A percentile compares a stretch with the other conserved stretches of the same genome.
Conservation (phyloP, 2,797 vertebrate species). For the Poecilia gillii region DNA sequence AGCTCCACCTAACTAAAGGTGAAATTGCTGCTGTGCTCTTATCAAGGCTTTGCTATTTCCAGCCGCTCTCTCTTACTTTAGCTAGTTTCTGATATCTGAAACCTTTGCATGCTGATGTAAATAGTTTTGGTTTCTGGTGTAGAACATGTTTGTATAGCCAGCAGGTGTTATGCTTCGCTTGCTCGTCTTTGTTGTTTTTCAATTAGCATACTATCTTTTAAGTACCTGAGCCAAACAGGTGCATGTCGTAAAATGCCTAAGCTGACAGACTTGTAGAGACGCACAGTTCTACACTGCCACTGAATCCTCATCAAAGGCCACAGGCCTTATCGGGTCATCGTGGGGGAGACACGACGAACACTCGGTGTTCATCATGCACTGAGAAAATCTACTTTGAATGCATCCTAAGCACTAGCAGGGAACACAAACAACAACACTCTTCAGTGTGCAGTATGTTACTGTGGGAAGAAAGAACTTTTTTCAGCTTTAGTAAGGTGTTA, state of each 20-base stretch:
- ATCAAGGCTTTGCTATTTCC: constrained; percentile 17
- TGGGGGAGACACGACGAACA: constrained; percentile 62
- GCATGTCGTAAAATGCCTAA: constrained; percentile 53
- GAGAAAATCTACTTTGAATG: background rate
- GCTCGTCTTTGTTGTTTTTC: constrained; percentile 37
- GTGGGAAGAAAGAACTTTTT: background rate
- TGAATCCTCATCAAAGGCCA: constrained; percentile 57
- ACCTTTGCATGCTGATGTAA: constrained; percentile 3
- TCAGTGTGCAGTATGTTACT: background rate
- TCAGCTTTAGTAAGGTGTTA: background rate
- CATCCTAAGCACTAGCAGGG: background rate
- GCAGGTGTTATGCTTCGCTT: constrained; percentile 13
- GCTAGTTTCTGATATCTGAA: constrained; percentile 12
- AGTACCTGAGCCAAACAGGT: constrained; percentile 65
- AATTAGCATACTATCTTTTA: constrained; percentile 35
- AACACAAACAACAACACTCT: background rate
- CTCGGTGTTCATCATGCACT: constrained; percentile 8
- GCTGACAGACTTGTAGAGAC: constrained; percentile 56
- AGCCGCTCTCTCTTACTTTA: constrained; percentile 6
- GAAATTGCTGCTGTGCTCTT: constrained; percentile 19
- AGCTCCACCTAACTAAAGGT: constrained; percentile 31
- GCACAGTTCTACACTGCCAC: constrained; percentile 48
- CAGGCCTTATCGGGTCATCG: constrained; percentile 49
- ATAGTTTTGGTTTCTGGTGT: constrained; percentile 22
- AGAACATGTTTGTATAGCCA: constrained; percentile 12